A percentile compares a stretch with the other conserved stretches of the same genome.
Conservation (phyloP, 2,888 invertebrate genomes). For the Apodemia duryi region DNA sequence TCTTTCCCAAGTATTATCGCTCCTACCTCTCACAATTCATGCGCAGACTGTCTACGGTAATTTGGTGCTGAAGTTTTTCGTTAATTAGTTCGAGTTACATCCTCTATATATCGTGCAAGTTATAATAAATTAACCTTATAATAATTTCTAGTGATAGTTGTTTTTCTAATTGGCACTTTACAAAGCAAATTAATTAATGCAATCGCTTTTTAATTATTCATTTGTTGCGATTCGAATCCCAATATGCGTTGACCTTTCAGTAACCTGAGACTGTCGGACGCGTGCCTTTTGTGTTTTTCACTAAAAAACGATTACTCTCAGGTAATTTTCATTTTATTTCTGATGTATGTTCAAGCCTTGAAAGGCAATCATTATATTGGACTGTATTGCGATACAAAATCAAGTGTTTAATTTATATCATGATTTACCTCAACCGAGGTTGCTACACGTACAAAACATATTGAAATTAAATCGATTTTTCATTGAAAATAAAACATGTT, state of each 20-base stretch:
- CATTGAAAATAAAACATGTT: not conserved
- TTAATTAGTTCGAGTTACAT: too few species aligned
- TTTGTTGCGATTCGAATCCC: not conserved
- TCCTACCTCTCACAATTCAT: too few species aligned
- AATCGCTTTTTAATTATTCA: not conserved
- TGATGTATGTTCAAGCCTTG: slow-evolving; percentile 14
- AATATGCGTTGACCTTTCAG: not conserved
- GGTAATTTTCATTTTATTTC: slow-evolving; percentile 16
- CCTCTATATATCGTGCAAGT: too few species aligned
- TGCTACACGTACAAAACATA: slow-evolving; percentile 3
- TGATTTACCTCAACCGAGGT: slow-evolving; percentile 7
- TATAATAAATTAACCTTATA: too few species aligned
- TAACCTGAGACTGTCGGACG: slow-evolving; percentile 2
- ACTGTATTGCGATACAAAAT: slow-evolving; percentile 7
- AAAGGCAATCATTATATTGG: slow-evolving; percentile 10
- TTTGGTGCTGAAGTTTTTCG: too few species aligned
- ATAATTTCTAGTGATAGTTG: too few species aligned
- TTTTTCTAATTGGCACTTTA: too few species aligned
- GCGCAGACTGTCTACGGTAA: too few species aligned
- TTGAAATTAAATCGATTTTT: not conserved
- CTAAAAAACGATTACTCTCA: slow-evolving; percentile 12
- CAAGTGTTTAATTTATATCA: slow-evolving; percentile 13
- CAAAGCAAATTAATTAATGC: not conserved
- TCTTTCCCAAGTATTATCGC: too few species aligned
- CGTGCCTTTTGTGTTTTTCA: slow-evolving; percentile 14